Evolutionary conservation across 2,797 vertebrate species (phyloP), one percentile per base, ranked within the genome.

Genomic region (Cephalopachus bancanus): DNA sequence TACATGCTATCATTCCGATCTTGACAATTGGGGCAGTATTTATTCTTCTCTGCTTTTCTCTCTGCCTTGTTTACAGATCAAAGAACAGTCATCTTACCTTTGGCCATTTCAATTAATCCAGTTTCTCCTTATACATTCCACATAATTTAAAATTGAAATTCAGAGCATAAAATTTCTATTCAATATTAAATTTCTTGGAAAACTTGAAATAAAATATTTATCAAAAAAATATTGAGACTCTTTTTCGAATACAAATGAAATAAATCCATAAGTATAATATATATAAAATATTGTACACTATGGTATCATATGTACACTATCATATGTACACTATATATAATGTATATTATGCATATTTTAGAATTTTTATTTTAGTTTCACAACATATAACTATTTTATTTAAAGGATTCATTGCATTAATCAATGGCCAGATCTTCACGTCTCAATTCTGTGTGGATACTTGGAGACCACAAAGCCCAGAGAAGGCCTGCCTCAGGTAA

Each of bases 1-100:
- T 76, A 71, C 12, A 60, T 28, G 55, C 67, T 92, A 59, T 96
- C 93, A 83, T 85, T 84, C 64, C 7, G 22, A 80, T 96, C 62
- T 93, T 79, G 90, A 79, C 84, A 88, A 65, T 26, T 51, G 67
- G 4, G 9, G 24, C 0, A 10, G 17, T 55, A 20, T 96, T 94
- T 84, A 64, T 76, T 96, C 62, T 44, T 81, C 16, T 64, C 37
- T 72, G 1, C 17, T 75, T 83, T 74, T 17, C n/a, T 65, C 14
- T 94, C 30, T 79, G 49, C 8, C 12, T 90, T 90, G 86, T 69
- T 67, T 89, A 62, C 10, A 88, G 60, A 72, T 81, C 81, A 60
- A 16, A 81, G 37, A 53, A 24, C 26, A 91, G 74, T 85, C 85
- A 33, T 71, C 10, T 17, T 59, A 33, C 10, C 1, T 20, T 20